Conservation (phyloP, 1,140 invertebrate genomes). For the Aphaenogaster rudis region DNA sequence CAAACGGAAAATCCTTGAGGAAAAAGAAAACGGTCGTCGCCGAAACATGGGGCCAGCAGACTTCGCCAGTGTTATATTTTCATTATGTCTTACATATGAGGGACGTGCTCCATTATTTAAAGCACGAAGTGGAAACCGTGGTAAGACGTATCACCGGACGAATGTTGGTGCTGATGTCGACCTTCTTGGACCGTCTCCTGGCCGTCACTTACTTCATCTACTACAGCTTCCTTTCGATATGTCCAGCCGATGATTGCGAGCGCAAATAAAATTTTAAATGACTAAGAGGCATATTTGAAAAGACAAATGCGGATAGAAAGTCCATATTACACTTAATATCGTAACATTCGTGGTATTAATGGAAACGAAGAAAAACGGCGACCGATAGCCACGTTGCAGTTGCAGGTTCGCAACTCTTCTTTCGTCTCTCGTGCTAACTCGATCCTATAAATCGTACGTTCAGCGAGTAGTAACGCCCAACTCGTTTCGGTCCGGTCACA, state of each 20-base stretch:
- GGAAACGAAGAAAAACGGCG: constrained; percentile 37
- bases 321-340: not conserved
- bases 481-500: constrained; percentile 79
- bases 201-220: not conserved
- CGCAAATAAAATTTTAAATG: constrained; percentile 49
- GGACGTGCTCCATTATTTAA: constrained; percentile 83
- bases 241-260: not conserved
- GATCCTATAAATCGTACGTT: constrained; percentile 75
- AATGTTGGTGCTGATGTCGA: constrained; percentile 69
- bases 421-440: constrained; percentile 60
- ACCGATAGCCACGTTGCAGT: constrained; percentile 58
- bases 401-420: constrained; percentile 72
- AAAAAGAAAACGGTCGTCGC: constrained; percentile 32
- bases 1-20: not conserved
- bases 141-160: constrained; percentile 81
- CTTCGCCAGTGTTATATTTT: constrained; percentile 20
- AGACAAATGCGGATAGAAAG: not conserved
- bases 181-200: not conserved
- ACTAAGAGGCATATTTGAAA: not conserved
- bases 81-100: constrained; percentile 60
- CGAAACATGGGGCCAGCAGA: constrained; percentile 22
- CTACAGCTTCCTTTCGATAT: not conserved
- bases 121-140: constrained; percentile 81
- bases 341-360: not conserved
- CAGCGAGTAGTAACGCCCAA: constrained; percentile 75